These are phyloP conservation scores for Villa cingulata DNA, from an alignment of 2,888 invertebrate species.

Conservation along the genomic window DNA sequence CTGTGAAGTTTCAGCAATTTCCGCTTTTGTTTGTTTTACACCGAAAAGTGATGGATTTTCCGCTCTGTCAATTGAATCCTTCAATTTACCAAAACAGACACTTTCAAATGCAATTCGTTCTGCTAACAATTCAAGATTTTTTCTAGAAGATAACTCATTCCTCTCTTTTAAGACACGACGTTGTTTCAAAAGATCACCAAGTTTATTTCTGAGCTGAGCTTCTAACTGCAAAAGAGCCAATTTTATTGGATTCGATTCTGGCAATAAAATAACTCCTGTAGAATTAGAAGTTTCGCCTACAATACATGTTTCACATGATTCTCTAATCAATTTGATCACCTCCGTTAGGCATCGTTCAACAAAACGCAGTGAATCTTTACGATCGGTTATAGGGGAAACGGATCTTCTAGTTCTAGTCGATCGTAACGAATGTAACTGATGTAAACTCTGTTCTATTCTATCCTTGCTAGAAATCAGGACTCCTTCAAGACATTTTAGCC, in stretches of 20 bases:
- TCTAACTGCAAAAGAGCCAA: constrained; percentile 51
- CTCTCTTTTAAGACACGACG: constrained; percentile 51
- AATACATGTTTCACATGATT: constrained; percentile 46
- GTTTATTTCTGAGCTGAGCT: constrained; percentile 51
- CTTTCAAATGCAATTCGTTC: constrained; percentile 72
- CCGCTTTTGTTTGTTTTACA: constrained; percentile 47
- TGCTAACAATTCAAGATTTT: constrained; percentile 56
- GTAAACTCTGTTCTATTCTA: constrained; percentile 53
- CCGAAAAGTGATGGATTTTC: constrained; percentile 45
- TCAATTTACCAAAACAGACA: constrained; percentile 52
- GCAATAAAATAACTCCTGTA: constrained; percentile 37
- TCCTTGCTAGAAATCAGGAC: constrained; percentile 49
- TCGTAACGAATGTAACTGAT: constrained; percentile 47
- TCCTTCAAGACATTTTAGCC: constrained; percentile 46
- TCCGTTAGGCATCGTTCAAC: constrained; percentile 51
- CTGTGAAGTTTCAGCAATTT: constrained; percentile 63
- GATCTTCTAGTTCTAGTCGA: constrained; percentile 48
- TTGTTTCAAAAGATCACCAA: constrained; percentile 53
- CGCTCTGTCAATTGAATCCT: constrained; percentile 49
- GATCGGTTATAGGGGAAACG: constrained; percentile 51
- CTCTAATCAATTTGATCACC: constrained; percentile 46
- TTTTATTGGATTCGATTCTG: constrained; percentile 40
- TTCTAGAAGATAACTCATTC: constrained; percentile 52
- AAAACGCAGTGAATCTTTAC: constrained; percentile 46
- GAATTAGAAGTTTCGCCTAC: constrained; percentile 27